These are phyloP conservation scores for Neotoxoptera formosana DNA, from an alignment of 1,140 invertebrate species.

Conservation along the genomic window DNA sequence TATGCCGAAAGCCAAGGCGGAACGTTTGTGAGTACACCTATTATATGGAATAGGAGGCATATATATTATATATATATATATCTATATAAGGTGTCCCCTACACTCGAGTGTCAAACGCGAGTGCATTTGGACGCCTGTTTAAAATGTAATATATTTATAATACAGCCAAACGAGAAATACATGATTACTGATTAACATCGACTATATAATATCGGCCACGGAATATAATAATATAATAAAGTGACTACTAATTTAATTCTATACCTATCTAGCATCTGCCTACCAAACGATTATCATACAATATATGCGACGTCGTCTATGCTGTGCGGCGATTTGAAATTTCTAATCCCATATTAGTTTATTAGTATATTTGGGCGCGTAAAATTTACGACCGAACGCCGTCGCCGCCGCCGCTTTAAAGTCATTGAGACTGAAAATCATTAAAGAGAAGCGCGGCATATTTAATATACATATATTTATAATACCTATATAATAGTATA, in stretches of 20 bases:
- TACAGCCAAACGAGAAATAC: conserved; percentile 5
- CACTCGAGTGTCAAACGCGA: not conserved
- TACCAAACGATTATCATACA: not conserved
- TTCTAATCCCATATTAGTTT: not conserved
- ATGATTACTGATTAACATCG: not conserved
- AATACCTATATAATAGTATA: not conserved
- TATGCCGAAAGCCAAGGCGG: not conserved
- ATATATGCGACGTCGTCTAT: not conserved
- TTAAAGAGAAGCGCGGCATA: not conserved
- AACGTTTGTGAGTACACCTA: not conserved
- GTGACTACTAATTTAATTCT: not conserved
- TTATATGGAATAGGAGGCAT: not conserved
- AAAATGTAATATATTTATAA: conserved; percentile 8
- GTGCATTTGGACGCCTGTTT: not conserved
- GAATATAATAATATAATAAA: not conserved
- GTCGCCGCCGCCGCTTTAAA: not conserved
- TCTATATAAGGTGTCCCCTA: not conserved
- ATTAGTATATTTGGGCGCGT: not conserved
- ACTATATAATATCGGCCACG: not conserved
- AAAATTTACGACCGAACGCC: not conserved
- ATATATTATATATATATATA: too few relatives aligned
- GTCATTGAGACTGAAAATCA: not conserved
- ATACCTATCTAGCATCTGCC: not conserved
- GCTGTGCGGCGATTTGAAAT: not conserved
- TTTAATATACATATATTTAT: not conserved